These are phyloP conservation scores for Macroglossus sobrinus DNA, from an alignment of 2,113 vertebrate species.

Conservation along the genomic window DNA sequence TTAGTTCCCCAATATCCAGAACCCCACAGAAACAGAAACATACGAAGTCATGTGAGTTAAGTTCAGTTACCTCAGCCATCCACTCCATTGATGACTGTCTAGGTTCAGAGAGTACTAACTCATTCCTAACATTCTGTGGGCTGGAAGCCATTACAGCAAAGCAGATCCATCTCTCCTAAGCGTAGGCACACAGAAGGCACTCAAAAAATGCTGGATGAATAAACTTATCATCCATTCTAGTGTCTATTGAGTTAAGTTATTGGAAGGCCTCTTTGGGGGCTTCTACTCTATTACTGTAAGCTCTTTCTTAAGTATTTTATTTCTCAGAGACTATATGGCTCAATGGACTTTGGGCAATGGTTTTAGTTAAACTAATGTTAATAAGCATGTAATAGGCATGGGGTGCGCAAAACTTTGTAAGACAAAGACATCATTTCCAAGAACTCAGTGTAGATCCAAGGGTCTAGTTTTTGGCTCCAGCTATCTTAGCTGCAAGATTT, in stretches of 20 bases:
- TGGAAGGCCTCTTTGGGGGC: not conserved
- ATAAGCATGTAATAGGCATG: not conserved
- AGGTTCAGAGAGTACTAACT: not conserved
- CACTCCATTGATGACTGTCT: not conserved
- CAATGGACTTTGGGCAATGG: not conserved
- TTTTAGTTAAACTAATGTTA: slow-evolving; percentile 10
- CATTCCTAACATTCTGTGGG: not conserved
- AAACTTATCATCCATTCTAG: not conserved
- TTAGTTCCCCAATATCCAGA: not conserved
- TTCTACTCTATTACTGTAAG: not conserved
- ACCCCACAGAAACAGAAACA: not conserved
- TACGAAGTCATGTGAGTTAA: not conserved
- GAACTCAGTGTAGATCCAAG: not conserved
- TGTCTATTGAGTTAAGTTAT: not conserved
- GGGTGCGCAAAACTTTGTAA: not conserved
- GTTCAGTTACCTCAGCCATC: not conserved
- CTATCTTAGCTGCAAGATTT: not conserved
- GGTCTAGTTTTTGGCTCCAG: not conserved
- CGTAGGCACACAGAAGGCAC: not conserved
- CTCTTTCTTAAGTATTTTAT: not conserved
- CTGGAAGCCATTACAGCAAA: not conserved
- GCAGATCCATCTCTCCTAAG: not conserved
- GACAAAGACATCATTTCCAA: not conserved
- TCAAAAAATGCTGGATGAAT: not conserved
- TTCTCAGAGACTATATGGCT: not conserved